A percentile compares a stretch with the other conserved stretches of the same genome.
These are phyloP conservation scores for Lepisosteus oculatus DNA, from an alignment of 2,113 vertebrate species.

Conservation along the genomic window DNA sequence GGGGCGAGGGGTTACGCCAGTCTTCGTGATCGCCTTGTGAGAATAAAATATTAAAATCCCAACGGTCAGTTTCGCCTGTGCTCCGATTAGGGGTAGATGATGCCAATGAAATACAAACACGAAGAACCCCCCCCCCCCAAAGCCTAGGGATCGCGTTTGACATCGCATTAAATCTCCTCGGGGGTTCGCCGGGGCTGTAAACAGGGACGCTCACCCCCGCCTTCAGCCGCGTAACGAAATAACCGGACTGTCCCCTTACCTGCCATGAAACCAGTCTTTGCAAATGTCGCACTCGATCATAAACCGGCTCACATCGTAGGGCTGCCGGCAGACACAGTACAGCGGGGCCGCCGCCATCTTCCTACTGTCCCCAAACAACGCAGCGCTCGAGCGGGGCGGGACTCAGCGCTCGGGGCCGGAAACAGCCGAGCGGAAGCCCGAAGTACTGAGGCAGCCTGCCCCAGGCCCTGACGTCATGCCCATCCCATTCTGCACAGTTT, in stretches of 20 bases:
- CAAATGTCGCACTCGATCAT: constrained; percentile 97
- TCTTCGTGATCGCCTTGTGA: background rate
- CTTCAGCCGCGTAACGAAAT: too few species aligned
- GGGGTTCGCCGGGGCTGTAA: constrained; percentile 4
- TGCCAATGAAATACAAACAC: constrained; percentile 27
- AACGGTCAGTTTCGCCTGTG: background rate
- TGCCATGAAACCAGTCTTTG: constrained; percentile 98
- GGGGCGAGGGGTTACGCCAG: too few species aligned
- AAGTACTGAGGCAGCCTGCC: background rate
- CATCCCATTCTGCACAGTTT: too few species aligned
- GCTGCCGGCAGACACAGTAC: constrained; percentile 96
- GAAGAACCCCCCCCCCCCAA: constrained; percentile 3
- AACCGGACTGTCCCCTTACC: constrained; percentile 58
- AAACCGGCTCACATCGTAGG: constrained; percentile 94
- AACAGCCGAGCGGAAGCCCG: constrained; percentile 18
- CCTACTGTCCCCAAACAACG: constrained; percentile 75
- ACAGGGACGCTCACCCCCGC: too few species aligned
- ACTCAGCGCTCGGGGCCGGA: constrained; percentile 28
- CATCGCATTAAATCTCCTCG: constrained; percentile 14
- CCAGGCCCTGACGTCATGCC: too few species aligned
- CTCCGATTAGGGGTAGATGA: background rate
- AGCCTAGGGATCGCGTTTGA: constrained; percentile 13
- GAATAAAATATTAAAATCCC: background rate
- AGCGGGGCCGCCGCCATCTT: constrained; percentile 87
- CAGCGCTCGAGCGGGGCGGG: constrained; percentile 29